Conservation (phyloP, 1,140 invertebrate species). For the Drosophila sproati region DNA sequence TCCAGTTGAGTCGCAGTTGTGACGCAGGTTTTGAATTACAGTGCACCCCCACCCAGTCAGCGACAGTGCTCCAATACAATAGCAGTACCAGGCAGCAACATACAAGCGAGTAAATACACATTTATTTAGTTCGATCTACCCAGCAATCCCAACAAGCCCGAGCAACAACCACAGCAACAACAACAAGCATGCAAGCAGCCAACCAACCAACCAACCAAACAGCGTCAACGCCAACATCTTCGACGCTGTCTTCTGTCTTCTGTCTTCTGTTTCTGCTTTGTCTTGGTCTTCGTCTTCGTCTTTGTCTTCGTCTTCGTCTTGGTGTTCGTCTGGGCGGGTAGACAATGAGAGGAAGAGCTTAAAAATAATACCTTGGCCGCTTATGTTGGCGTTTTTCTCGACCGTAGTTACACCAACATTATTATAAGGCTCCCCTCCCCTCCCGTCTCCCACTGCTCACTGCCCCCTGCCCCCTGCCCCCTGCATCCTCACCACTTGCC, state of each 20-base stretch:
- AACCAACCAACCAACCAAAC: conserved; percentile 12
- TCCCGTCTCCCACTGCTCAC: neutral
- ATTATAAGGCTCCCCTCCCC: conserved; percentile 39
- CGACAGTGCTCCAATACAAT: neutral
- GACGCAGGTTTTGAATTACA: conserved; percentile 71
- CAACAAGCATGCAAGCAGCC: neutral
- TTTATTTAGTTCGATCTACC: conserved; percentile 78
- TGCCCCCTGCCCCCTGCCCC: no score
- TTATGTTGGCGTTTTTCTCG: conserved; percentile 75
- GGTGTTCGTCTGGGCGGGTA: conserved; percentile 60
- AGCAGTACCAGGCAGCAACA: conserved; percentile 24
- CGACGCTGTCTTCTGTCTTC: conserved; percentile 1
- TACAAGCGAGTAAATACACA: conserved; percentile 78
- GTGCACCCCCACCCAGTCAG: conserved; percentile 48
- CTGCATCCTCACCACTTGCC: no score
- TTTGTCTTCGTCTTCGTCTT: conserved; percentile 16
- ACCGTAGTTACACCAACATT: conserved; percentile 68
- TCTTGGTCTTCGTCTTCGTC: conserved; percentile 12
- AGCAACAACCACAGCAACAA: neutral
- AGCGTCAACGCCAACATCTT: conserved; percentile 59
- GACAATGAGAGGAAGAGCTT: conserved; percentile 80
- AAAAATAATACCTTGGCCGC: conserved; percentile 81
- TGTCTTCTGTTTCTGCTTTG: conserved; percentile 1
- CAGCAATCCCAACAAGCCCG: conserved; percentile 8
- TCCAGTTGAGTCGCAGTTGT: conserved; percentile 43